phyloP scores from a whole-genome alignment of 1,140 invertebrate species.

The Heliconius congener region DNA sequence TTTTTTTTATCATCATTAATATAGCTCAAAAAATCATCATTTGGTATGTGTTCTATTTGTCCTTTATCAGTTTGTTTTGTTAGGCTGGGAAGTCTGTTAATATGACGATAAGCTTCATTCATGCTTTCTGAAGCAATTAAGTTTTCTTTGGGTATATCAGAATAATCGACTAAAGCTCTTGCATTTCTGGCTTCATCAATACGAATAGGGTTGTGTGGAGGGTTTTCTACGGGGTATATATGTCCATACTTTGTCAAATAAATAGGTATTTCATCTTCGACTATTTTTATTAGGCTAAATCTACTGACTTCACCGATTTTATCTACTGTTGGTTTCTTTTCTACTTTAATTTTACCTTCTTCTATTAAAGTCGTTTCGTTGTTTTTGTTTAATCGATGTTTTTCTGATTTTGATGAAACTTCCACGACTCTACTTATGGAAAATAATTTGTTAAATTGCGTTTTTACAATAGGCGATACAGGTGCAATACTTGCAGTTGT shows the following conservation, averaged over 20 bases:
- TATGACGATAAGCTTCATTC: constrained; percentile 76
- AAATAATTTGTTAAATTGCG: constrained; percentile 83
- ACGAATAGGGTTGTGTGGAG: constrained; percentile 75
- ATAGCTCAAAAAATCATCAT: constrained; percentile 68
- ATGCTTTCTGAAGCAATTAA: constrained; percentile 77
- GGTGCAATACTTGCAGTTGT: constrained; percentile 49
- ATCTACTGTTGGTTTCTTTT: constrained; percentile 82
- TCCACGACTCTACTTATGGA: constrained; percentile 85
- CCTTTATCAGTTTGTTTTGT: constrained; percentile 42
- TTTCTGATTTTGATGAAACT: constrained; percentile 83
- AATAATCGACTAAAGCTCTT: constrained; percentile 68
- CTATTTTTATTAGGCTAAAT: constrained; percentile 84
- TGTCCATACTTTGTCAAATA: constrained; percentile 78
- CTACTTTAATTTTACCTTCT: constrained; percentile 77
- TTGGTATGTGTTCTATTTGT: constrained; percentile 52
- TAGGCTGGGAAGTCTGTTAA: constrained; percentile 54
- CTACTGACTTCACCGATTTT: constrained; percentile 86
- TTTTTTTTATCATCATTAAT: constrained; percentile 69
- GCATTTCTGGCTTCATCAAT: constrained; percentile 80
- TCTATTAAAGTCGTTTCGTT: constrained; percentile 80
- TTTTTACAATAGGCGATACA: constrained; percentile 70
- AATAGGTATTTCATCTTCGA: constrained; percentile 81
- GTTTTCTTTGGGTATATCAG: constrained; percentile 74
- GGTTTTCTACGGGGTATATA: constrained; percentile 78
- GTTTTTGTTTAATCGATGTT: constrained; percentile 82